Conservation (phyloP, 2,888 invertebrate genomes). For the Desoria tigrina region DNA sequence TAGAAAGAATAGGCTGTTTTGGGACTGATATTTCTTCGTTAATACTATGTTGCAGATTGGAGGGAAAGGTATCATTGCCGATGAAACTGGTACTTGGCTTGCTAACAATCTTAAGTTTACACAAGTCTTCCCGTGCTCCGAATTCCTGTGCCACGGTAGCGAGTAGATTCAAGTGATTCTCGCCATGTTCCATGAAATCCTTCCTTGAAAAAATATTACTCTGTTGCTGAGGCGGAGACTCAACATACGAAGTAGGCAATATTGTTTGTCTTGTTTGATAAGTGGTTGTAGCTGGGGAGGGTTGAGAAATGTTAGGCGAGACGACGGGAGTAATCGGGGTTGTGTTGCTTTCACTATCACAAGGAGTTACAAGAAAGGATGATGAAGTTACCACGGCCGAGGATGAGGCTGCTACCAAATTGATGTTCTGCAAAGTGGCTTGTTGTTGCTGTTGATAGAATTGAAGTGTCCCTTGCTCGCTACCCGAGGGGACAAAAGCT, state of each 20-base stretch:
- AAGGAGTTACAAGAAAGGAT: background rate
- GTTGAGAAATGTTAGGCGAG: too few species aligned
- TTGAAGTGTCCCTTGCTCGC: too few species aligned
- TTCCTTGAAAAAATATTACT: constrained; percentile 4
- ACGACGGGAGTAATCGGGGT: too few species aligned
- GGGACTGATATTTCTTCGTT: too few species aligned
- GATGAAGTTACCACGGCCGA: background rate
- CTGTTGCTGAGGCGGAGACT: background rate
- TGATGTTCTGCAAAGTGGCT: background rate
- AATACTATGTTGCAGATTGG: too few species aligned
- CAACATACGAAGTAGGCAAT: background rate
- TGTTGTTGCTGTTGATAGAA: too few species aligned
- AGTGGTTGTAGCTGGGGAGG: too few species aligned
- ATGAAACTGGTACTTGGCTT: background rate
- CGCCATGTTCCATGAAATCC: constrained; percentile 29
- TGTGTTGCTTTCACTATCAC: constrained; percentile 9
- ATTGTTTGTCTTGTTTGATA: too few species aligned
- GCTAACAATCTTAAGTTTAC: constrained; percentile 28
- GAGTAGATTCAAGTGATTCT: constrained; percentile 48
- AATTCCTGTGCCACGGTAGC: constrained; percentile 53
- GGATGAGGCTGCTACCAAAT: background rate
- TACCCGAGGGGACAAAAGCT: background rate
- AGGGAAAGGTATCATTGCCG: constrained; percentile 13
- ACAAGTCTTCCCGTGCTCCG: constrained; percentile 43
- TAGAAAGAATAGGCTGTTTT: background rate